These are phyloP conservation scores for Trichomycterus rosablanca DNA, from an alignment of 2,113 vertebrate genomes.

Conservation along the genomic window DNA sequence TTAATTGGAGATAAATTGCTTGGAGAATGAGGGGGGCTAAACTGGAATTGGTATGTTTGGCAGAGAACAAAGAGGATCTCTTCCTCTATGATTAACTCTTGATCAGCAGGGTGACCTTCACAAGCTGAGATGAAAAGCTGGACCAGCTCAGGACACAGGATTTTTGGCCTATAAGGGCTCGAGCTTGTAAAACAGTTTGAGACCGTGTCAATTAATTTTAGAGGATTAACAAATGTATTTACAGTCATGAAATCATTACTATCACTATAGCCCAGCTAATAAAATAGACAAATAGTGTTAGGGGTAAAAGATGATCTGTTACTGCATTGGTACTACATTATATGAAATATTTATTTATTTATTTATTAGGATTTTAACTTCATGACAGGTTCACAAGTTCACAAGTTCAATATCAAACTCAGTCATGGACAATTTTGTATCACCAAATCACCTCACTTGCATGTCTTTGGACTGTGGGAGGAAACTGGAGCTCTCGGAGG, in stretches of 20 bases:
- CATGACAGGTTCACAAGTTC: no score
- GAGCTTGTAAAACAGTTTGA: constrained; percentile 3
- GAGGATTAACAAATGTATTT: constrained; percentile 6
- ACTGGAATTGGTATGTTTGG: constrained; percentile 36
- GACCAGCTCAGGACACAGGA: neutral
- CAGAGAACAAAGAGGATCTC: constrained; percentile 33
- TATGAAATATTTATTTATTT: no score
- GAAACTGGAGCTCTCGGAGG: no score
- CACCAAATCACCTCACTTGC: no score
- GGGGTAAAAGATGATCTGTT: no score
- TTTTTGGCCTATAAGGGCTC: constrained; percentile 1
- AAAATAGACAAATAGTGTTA: no score
- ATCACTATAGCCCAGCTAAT: no score
- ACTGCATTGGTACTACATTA: no score
- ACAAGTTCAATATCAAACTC: no score
- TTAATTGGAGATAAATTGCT: constrained; percentile 53
- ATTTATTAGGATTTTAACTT: no score
- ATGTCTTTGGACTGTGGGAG: no score
- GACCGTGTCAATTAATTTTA: constrained; percentile 25
- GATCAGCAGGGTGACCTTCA: constrained; percentile 48
- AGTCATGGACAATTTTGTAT: no score
- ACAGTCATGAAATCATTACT: neutral
- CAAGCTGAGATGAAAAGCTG: constrained; percentile 28
- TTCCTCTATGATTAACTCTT: constrained; percentile 44
- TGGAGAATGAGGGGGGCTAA: constrained; percentile 37